Percentiles rank a stretch among this genome's conserved stretches.
Conservation (phyloP, 2,797 vertebrate genomes). For the Oreochromis grahami region DNA sequence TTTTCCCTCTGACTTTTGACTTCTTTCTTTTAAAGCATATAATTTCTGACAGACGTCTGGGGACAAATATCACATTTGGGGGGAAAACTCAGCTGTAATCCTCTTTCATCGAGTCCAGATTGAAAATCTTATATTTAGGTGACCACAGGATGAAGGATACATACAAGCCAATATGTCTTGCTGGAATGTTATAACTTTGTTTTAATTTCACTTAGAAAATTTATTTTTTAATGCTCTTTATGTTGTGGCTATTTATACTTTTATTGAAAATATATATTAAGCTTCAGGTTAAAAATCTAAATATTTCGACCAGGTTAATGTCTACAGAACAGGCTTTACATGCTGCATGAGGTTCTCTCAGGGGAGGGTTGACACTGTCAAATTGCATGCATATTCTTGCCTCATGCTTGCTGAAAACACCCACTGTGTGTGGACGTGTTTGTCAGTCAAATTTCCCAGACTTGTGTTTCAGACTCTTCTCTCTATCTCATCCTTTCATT, state of each 20-base stretch:
- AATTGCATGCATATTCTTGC: slow-evolving; percentile 22
- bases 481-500: not conserved
- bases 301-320: not conserved
- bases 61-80: fast-evolving
- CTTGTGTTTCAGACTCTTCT: not conserved
- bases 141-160: not conserved
- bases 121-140: not conserved
- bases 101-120: not conserved
- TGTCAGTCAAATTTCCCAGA: slow-evolving; percentile 4
- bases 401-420: slow-evolving; percentile 7
- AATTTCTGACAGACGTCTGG: not conserved
- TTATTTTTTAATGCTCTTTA: not conserved
- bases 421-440: not conserved
- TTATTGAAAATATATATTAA: not conserved
- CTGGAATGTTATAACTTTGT: not conserved
- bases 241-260: not conserved
- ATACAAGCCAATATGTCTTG: not conserved
- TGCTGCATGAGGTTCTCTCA: not conserved
- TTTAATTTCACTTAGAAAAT: not conserved
- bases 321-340: not conserved
- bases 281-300: not conserved
- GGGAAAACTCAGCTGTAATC: not conserved
- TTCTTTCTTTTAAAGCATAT: not conserved
- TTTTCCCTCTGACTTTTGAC: not conserved
- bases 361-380: slow-evolving; percentile 15